phyloP scores from a whole-genome alignment of 2,113 vertebrate species.

The Calidris pugnax region DNA sequence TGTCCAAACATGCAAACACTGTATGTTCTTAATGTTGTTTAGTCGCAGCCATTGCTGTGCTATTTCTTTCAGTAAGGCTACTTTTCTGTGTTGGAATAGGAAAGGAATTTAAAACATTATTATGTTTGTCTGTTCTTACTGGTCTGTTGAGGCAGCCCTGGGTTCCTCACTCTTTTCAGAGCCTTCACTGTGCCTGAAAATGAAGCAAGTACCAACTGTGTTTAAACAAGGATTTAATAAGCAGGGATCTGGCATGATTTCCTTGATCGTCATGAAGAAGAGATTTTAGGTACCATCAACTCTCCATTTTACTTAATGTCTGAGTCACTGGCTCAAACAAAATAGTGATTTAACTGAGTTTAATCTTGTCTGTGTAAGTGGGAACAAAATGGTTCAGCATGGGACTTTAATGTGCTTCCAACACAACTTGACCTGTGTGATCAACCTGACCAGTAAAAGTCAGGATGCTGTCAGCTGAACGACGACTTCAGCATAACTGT shows the following conservation, averaged over 20 bases:
- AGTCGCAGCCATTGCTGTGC: background rate
- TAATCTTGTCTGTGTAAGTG: background rate
- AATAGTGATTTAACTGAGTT: background rate
- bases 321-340: background rate
- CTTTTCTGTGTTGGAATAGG: background rate
- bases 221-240: background rate
- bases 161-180: background rate
- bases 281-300: background rate
- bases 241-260: background rate
- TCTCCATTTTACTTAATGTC: background rate
- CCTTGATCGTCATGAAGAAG: background rate
- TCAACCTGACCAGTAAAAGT: background rate
- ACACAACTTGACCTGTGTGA: background rate
- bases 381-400: background rate
- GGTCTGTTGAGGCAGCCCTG: background rate
- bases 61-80: background rate
- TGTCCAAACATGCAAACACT: background rate
- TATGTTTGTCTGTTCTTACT: background rate
- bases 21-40: background rate
- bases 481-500: background rate
- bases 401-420: background rate
- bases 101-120: background rate
- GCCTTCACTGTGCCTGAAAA: background rate
- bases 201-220: background rate
- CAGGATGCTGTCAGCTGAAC: background rate